Evolutionary conservation across 2,888 invertebrate species (phyloP).

Genomic region (Drosophila leonis): DNA sequence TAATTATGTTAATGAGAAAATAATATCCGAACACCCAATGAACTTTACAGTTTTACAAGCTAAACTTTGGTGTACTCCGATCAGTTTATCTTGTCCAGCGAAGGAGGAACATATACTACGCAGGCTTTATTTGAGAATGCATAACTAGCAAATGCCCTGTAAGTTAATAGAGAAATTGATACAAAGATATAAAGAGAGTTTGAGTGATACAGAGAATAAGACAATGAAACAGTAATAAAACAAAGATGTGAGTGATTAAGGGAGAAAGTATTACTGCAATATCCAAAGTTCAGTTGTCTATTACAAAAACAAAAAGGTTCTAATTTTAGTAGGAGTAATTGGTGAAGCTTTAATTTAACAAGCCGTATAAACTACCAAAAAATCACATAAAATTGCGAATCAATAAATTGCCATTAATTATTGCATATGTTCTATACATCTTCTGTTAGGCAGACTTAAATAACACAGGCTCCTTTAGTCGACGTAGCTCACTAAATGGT

Average conservation of each 20-base stretch:
- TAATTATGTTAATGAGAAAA: slow-evolving; percentile 2
- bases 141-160: background rate
- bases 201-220: too few relatives aligned
- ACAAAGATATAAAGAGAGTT: too few relatives aligned
- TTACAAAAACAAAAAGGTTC: too few relatives aligned
- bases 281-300: background rate
- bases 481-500: background rate
- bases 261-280: background rate
- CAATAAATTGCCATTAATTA: too few relatives aligned
- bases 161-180: too few relatives aligned
- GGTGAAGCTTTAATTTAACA: too few relatives aligned
- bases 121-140: background rate
- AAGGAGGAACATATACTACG: too few relatives aligned
- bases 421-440: background rate
- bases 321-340: too few relatives aligned
- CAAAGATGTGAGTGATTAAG: background rate
- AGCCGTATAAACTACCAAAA: too few relatives aligned
- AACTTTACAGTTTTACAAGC: slow-evolving; percentile 1
- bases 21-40: slow-evolving; percentile 3
- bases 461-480: background rate
- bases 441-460: background rate
- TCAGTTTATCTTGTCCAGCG: slow-evolving; percentile 2
- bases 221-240: background rate
- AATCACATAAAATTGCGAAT: too few relatives aligned
- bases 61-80: background rate